Percentiles rank a stretch among this genome's conserved stretches.
Conservation (phyloP, 2,888 invertebrate species). For the Leptinotarsa rubiginosa region DNA sequence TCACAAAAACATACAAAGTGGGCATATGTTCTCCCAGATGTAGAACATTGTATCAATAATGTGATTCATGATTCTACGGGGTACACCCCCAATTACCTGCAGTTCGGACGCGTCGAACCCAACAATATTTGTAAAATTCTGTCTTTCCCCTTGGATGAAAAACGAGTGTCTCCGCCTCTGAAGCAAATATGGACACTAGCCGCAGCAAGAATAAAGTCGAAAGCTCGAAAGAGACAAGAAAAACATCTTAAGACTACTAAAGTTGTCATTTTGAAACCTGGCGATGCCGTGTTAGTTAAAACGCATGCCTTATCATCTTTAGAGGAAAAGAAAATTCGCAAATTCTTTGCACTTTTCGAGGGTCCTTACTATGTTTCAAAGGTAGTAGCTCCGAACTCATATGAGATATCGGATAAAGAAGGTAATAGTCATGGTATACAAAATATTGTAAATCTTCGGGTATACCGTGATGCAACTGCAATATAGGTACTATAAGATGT, state of each 20-base stretch:
- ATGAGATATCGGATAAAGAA: too few relatives aligned
- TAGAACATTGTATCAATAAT: too few relatives aligned
- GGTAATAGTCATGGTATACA: background rate
- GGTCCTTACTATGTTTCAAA: background rate
- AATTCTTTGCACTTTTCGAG: background rate
- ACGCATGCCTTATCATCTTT: background rate
- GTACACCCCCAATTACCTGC: too few relatives aligned
- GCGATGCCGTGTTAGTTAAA: background rate
- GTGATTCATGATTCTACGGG: too few relatives aligned
- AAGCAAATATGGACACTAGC: background rate
- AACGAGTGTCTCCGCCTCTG: background rate
- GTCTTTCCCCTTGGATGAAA: background rate
- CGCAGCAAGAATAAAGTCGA: background rate
- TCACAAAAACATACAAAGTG: too few relatives aligned
- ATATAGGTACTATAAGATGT: too few relatives aligned
- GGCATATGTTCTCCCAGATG: too few relatives aligned
- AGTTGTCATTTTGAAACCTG: background rate
- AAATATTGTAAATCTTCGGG: background rate
- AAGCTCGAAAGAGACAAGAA: background rate
- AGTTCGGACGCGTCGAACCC: too few relatives aligned
- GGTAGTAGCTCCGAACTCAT: background rate
- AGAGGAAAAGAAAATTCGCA: background rate
- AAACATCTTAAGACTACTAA: background rate
- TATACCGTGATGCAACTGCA: background rate
- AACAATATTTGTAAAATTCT: too few relatives aligned